Evolutionary conservation across 1,140 invertebrate genomes (phyloP), one percentile per base, ranked within the genome.

Genomic region (Trachymyrmex cornetzi): DNA sequence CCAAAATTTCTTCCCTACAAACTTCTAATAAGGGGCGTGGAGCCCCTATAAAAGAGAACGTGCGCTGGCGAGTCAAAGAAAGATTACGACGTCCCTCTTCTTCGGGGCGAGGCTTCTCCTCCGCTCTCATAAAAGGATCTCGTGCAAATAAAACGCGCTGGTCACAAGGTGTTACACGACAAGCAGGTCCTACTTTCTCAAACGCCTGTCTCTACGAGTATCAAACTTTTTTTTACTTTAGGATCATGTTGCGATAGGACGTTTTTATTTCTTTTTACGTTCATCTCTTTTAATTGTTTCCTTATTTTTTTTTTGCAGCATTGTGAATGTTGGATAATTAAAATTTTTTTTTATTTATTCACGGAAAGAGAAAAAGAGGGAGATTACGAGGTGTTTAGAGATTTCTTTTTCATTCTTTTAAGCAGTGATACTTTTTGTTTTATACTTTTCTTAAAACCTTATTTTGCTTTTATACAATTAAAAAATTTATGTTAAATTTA

Each of bases 91-190:
- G 48, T 44, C 59, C 77, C 72, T 77, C 74, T 77, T 44, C n/a
- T 71, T 86, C 61, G 61, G 81, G 59, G 59, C 72, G 77, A 85
- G 71, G 24, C n/a, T 84, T 63, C 55, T 63, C 24, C 19, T 14
- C 3, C 44, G 11, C 14, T 57, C 74, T 87, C 50, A 22, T 89
- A 38, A 72, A 82, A 64, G 86, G 87, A 48, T 82, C 82, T 74
- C 48, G 81, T 63, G 71, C 63, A 90, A 89, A 90, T 81, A 90
- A 88, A 91, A 85, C 44, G 63, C 66, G 53, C 34, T 64, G n/a
- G 63, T 85, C 55, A 90, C 81, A 90, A 91, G 86, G 89, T 90
- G 82, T 64, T 89, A 86, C 77, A 87, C 48, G 69, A 90, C 87
- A 50, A 72, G 63, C 89, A 90, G 89, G 89, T 91, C 61, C 74